A percentile compares a stretch with the other conserved stretches of the same genome.
Evolutionary conservation across 2,888 invertebrate genomes (phyloP).

Genomic region (Calliopum simillimum): DNA sequence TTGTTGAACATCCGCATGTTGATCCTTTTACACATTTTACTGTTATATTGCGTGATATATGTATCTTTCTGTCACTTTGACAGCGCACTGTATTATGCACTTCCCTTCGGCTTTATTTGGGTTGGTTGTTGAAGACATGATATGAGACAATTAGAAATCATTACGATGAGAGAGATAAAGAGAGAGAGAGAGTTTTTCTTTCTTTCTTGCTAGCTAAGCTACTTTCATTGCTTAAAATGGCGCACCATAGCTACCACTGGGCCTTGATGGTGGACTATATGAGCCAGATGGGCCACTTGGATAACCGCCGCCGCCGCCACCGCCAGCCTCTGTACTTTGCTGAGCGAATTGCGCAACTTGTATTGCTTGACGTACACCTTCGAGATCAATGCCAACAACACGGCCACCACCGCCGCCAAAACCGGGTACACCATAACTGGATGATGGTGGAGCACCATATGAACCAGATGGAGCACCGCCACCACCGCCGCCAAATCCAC

Average conservation of each 20-base stretch:
- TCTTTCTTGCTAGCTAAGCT: too few relatives aligned
- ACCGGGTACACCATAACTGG: conserved; percentile 75
- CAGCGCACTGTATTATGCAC: too few relatives aligned
- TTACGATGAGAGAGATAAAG: too few relatives aligned
- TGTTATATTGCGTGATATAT: too few relatives aligned
- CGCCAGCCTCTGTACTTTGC: conserved; percentile 70
- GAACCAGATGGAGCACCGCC: conserved; percentile 71
- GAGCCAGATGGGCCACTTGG: conserved; percentile 71
- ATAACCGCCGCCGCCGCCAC: conserved; percentile 65
- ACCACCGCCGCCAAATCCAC: conserved; percentile 66
- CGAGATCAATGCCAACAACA: conserved; percentile 86
- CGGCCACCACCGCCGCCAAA: conserved; percentile 57
- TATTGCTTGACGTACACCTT: conserved; percentile 87
- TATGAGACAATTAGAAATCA: conserved; percentile 29
- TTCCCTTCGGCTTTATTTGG: too few relatives aligned
- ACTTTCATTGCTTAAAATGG: conserved; percentile 55
- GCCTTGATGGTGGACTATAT: conserved; percentile 73
- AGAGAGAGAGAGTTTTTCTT: too few relatives aligned
- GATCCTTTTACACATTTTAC: too few relatives aligned
- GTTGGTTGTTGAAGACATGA: neutral
- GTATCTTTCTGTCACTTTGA: too few relatives aligned
- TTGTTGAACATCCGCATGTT: too few relatives aligned
- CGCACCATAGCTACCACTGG: conserved; percentile 78
- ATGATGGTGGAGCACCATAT: conserved; percentile 78
- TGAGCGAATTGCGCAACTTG: conserved; percentile 89